These are phyloP conservation scores for Laticauda colubrina DNA, from an alignment of 2,113 vertebrate genomes.

Conservation along the genomic window DNA sequence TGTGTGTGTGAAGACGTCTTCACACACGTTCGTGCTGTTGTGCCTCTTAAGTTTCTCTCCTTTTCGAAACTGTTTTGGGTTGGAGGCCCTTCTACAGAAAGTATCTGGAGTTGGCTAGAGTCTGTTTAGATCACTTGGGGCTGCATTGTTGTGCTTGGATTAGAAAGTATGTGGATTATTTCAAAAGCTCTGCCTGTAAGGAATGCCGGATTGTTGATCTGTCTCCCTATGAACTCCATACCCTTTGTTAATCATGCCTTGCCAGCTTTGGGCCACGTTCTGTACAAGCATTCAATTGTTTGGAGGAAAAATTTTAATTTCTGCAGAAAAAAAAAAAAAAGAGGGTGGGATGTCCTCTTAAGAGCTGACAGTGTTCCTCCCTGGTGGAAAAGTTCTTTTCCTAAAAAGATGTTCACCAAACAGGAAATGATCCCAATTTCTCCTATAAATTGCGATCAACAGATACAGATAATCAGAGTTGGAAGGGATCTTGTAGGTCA, in stretches of 20 bases:
- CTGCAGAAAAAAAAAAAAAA: slow-evolving; percentile 7
- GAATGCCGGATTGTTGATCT: slow-evolving; percentile 60
- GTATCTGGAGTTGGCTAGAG: slow-evolving; percentile 53
- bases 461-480: no score
- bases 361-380: slow-evolving; percentile 46
- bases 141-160: slow-evolving; percentile 50
- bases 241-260: slow-evolving; percentile 37
- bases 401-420: slow-evolving; percentile 51
- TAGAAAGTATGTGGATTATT: slow-evolving; percentile 58
- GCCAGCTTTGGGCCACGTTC: slow-evolving; percentile 43
- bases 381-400: slow-evolving; percentile 62
- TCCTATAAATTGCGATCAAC: background rate
- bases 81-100: slow-evolving; percentile 48
- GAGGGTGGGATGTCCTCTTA: slow-evolving; percentile 51
- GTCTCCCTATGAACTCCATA: slow-evolving; percentile 49
- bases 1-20: background rate
- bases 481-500: no score
- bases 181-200: slow-evolving; percentile 51
- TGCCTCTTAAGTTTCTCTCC: slow-evolving; percentile 37
- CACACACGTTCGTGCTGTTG: background rate
- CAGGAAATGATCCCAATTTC: slow-evolving; percentile 39
- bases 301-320: slow-evolving; percentile 50
- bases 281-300: slow-evolving; percentile 50
- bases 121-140: slow-evolving; percentile 49
- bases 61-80: background rate